Evolutionary conservation across 2,888 invertebrate genomes (phyloP).

Genomic region (Hydropsyche betteni): DNA sequence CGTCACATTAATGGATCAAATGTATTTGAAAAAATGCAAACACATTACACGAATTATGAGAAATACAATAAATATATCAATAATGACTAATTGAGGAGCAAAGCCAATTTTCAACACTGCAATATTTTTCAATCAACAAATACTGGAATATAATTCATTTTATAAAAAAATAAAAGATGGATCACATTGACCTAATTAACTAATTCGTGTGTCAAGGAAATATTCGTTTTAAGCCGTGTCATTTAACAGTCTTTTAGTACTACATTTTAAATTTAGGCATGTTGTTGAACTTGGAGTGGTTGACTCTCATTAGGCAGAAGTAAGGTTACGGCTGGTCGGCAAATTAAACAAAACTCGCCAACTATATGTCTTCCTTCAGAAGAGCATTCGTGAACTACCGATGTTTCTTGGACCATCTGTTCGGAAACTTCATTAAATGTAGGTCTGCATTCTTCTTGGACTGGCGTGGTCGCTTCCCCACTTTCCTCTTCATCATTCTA

Average conservation of each 20-base stretch:
- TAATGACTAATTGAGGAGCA: too few species aligned
- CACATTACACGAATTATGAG: too few species aligned
- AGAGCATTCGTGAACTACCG: conserved; percentile 37
- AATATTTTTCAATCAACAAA: too few species aligned
- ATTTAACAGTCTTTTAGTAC: conserved; percentile 17
- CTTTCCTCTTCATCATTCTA: conserved; percentile 50
- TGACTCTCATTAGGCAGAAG: conserved; percentile 57
- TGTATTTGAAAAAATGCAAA: too few species aligned
- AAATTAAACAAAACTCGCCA: conserved; percentile 49
- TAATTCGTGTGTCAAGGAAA: too few species aligned
- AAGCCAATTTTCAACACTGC: too few species aligned
- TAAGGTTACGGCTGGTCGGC: conserved; percentile 53
- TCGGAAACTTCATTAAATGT: background rate
- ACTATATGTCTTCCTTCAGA: conserved; percentile 46
- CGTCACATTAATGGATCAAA: too few species aligned
- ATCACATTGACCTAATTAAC: too few species aligned
- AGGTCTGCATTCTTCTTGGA: conserved; percentile 28
- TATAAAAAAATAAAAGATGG: too few species aligned
- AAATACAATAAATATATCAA: too few species aligned
- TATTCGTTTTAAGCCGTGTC: too few species aligned
- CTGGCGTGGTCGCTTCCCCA: conserved; percentile 29
- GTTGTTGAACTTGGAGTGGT: conserved; percentile 51
- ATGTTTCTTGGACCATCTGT: background rate
- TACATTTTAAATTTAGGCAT: conserved; percentile 37
- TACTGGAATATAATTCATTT: too few species aligned